Percentiles rank a stretch among this genome's conserved stretches.
Conservation (phyloP, 2,888 invertebrate species). For the Euzetes globulus region DNA sequence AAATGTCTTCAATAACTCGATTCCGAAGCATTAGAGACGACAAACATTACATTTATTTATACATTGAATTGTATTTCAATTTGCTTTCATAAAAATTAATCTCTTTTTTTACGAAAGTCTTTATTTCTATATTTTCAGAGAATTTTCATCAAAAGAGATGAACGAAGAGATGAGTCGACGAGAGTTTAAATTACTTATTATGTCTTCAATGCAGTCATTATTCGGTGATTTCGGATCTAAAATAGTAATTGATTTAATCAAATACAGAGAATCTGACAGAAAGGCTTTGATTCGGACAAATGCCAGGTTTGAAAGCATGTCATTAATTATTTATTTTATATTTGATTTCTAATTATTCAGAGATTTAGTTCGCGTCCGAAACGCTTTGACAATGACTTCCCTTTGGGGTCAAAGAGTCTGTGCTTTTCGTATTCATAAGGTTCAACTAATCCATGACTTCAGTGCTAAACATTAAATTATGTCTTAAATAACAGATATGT, state of each 20-base stretch:
- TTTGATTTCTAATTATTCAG: neutral
- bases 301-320: neutral
- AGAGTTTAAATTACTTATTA: constrained; percentile 15
- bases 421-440: neutral
- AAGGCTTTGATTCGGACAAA: neutral
- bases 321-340: neutral
- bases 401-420: neutral
- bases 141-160: neutral
- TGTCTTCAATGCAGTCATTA: constrained; percentile 10
- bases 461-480: neutral
- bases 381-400: neutral
- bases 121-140: neutral
- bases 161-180: neutral
- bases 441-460: neutral
- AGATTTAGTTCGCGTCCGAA: neutral
- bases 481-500: neutral
- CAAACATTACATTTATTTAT: constrained; percentile 13
- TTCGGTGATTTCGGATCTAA: constrained; percentile 26
- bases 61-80: constrained; percentile 1
- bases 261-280: neutral
- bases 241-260: constrained; percentile 27
- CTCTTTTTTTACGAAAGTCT: neutral
- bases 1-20: neutral
- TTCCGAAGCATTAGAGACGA: neutral
- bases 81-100: neutral